phyloP scores from a whole-genome alignment of 2,888 invertebrate species.

The Oasisia sp. region DNA sequence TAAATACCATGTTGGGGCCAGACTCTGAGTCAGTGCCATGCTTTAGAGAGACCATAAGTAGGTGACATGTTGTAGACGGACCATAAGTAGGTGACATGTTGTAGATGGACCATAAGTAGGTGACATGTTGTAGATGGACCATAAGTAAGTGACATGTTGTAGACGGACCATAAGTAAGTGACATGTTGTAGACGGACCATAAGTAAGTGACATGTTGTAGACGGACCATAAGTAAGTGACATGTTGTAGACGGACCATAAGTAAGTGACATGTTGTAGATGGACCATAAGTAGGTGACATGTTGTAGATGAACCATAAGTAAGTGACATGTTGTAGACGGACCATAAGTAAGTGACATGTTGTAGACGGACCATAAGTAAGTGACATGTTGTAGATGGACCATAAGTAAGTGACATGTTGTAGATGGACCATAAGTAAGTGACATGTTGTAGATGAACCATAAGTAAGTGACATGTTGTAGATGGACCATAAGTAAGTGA shows the following conservation, averaged over 20 bases:
- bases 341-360: background rate
- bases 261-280: background rate
- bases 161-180: constrained; percentile 40
- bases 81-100: too few species aligned
- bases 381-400: background rate
- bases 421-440: too few species aligned
- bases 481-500: too few species aligned
- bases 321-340: too few species aligned
- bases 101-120: background rate
- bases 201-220: background rate
- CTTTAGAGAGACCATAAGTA: background rate
- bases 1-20: too few species aligned
- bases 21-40: background rate
- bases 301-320: background rate
- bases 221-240: constrained; percentile 39
- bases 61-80: background rate
- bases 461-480: too few species aligned
- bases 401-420: too few species aligned
- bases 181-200: background rate
- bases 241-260: background rate
- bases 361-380: background rate
- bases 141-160: background rate
- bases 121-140: background rate
- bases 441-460: too few species aligned
- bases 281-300: background rate